Base-by-base conservation (phyloP, 2,113 vertebrate genomes). In the Saccopteryx leptura region DNA sequence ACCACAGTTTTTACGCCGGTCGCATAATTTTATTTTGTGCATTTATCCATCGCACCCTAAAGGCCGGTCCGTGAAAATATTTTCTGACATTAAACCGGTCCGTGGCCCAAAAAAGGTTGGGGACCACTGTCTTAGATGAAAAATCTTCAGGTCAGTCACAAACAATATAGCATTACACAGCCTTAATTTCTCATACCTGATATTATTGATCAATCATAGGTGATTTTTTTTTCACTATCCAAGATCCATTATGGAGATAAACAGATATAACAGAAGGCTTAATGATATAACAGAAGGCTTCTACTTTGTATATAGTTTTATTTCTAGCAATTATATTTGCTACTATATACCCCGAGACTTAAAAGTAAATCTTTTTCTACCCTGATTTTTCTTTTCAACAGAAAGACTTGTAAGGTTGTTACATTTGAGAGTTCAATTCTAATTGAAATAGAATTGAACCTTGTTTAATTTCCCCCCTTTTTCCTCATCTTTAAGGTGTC, bases 311-410 rank as follows among this genome's bases (percentile, higher is more conserved):
- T 76, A 21, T 58, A 10, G 31, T 71, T 90, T 87, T 65, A 80
- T 69, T 65, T 92, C 69, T 72, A 90, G 56, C 21, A 79, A 31
- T 74, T 72, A 4, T 90, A 72, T 93, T 90, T 65, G 31, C 60
- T 65, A 61, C 39, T 93, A 78, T 83, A 78, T n/a, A 79, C 39
- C 52, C 86, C 90, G 31, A 80, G 28, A 21, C 54, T 86, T 72
- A 82, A 79, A 86, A 85, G 52, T 54, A 80, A 76, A 9, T 15
- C 17, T 91, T 94, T 33, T 93, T 14, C 68, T 86, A 65, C 7
- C 19, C 61, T 89, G 15, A 9, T 66, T 24, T 76, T 56, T 69
- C 56, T 87, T 95, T 82, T 63, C 52, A 80, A 46, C 9, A 78
- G 74, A 84, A 93, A 88, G 46, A 2, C 58, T 91, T 69, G 13